Percentiles rank a stretch among this genome's conserved stretches.
Conservation (phyloP, 2,797 vertebrate genomes). For the Pseudochromis fuscus region DNA sequence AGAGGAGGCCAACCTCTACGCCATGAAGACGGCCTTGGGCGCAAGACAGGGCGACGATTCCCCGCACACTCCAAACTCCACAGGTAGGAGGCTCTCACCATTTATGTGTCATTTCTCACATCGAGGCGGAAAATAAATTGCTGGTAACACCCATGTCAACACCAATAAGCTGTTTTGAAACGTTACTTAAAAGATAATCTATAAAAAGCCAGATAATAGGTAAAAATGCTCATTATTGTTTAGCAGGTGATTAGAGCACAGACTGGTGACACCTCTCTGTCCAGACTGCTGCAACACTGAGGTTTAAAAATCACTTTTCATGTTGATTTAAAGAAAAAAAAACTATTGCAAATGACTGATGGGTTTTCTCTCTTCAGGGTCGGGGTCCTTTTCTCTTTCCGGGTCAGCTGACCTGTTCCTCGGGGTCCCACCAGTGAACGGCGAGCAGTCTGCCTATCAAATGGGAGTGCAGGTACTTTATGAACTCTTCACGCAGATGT, state of each 20-base stretch:
- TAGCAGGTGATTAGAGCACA: too few relatives aligned
- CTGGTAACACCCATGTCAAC: background rate
- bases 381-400: constrained; percentile 93
- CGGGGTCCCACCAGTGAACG: constrained; percentile 91
- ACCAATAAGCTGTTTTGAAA: too few relatives aligned
- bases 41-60: constrained; percentile 96
- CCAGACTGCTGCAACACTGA: too few relatives aligned
- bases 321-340: background rate
- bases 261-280: background rate
- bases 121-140: background rate
- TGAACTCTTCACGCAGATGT: background rate
- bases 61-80: constrained; percentile 95
- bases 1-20: constrained; percentile 99
- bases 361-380: constrained; percentile 80
- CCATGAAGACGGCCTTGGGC: constrained; percentile 98
- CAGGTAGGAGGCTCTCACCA: constrained; percentile 66
- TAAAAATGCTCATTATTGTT: background rate
- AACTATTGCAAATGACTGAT: background rate
- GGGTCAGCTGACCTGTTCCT: constrained; percentile 94
- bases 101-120: background rate
- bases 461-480: constrained; percentile 82
- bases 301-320: too few relatives aligned
- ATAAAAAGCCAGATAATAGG: too few relatives aligned
- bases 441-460: constrained; percentile 89
- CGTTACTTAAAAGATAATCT: too few relatives aligned